phyloP scores from a whole-genome alignment of 2,113 vertebrate genomes.

The Electrona antarctica region DNA sequence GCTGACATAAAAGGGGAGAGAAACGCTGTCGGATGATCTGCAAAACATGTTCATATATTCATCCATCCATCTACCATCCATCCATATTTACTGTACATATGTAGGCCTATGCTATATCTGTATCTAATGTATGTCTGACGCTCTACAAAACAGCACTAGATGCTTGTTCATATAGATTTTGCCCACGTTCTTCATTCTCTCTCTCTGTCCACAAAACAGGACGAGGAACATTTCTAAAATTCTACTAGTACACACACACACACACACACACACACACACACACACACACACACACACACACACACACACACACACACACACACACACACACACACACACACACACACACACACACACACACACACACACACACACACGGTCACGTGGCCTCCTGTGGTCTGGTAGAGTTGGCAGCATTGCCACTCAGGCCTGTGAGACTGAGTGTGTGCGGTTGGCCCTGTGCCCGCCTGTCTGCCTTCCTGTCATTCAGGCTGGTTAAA shows the following conservation, averaged over 20 bases:
- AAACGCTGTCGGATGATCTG: too few species aligned
- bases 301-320: neutral
- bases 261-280: slow-evolving; percentile 8
- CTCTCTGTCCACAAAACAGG: too few species aligned
- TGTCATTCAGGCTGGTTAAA: slow-evolving; percentile 67
- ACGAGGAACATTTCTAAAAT: too few species aligned
- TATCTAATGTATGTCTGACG: too few species aligned
- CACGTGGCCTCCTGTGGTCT: slow-evolving; percentile 46
- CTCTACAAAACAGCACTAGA: too few species aligned
- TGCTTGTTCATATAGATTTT: too few species aligned
- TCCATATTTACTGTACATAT: too few species aligned
- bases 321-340: slow-evolving; percentile 8
- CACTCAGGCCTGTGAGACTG: slow-evolving; percentile 53
- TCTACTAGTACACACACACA: slow-evolving; percentile 17
- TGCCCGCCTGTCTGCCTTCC: slow-evolving; percentile 57
- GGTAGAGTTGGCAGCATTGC: slow-evolving; percentile 61
- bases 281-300: slow-evolving; percentile 26
- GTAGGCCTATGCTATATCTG: too few species aligned
- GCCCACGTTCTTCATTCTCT: too few species aligned
- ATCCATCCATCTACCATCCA: too few species aligned
- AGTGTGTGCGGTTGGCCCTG: slow-evolving; percentile 63
- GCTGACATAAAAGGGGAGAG: too few species aligned
- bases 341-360: slow-evolving; percentile 16
- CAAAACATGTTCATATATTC: too few species aligned
- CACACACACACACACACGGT: slow-evolving; percentile 10